phyloP scores from a whole-genome alignment of 2,888 invertebrate species.

The Acanthosepion lycidas region DNA sequence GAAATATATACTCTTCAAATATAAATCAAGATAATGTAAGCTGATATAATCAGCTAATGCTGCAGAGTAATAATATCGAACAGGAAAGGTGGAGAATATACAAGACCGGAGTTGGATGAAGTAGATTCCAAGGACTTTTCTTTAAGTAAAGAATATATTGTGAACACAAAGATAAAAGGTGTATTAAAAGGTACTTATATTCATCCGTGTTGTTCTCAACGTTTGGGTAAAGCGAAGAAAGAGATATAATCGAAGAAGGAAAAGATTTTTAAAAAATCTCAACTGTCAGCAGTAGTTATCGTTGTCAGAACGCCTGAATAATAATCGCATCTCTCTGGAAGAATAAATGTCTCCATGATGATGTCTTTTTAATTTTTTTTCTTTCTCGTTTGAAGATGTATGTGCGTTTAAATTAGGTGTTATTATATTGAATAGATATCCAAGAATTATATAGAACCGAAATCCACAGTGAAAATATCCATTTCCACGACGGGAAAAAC shows the following conservation, averaged over 20 bases:
- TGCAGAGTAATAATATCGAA: not conserved
- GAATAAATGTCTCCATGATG: slow-evolving; percentile 4
- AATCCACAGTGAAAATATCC: slow-evolving; percentile 40
- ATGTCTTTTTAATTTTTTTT: not conserved
- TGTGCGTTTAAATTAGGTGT: slow-evolving; percentile 33
- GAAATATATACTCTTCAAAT: not conserved
- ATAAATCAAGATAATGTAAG: not conserved
- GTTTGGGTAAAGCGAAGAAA: not conserved
- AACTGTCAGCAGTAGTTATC: slow-evolving; percentile 20
- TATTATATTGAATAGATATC: not conserved
- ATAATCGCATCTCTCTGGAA: not conserved
- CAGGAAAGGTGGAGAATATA: slow-evolving; percentile 33
- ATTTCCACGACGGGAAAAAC: slow-evolving; percentile 10
- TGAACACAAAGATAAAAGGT: not conserved
- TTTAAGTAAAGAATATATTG: not conserved
- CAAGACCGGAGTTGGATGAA: not conserved
- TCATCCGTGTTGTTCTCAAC: not conserved
- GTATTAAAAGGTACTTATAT: not conserved
- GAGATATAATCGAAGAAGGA: not conserved
- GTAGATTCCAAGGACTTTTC: slow-evolving; percentile 15
- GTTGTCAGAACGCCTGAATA: slow-evolving; percentile 43
- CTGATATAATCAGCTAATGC: slow-evolving; percentile 38
- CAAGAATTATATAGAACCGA: slow-evolving; percentile 47
- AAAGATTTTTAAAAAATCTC: slow-evolving; percentile 43
- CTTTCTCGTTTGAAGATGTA: not conserved